Conservation (phyloP, 2,113 vertebrate species). For the cat (Felis catus) region F.catus_Fca126_mat1.0 CM031427.1:18283501-18284000, state of each 20-base stretch:
- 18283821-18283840: not conserved
- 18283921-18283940: not conserved
- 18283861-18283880: not conserved
- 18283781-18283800: not conserved
- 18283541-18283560: too few species aligned
- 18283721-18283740: not conserved
- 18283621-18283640: too few species aligned
- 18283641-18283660: too few species aligned
- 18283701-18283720: too few species aligned
- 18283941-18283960: not conserved
- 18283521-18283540: not conserved
- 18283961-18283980: not conserved
- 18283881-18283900: not conserved
- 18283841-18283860: not conserved
- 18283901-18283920: not conserved
- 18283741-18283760: not conserved
- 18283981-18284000: not conserved
- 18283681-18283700: too few species aligned
- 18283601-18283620: too few species aligned
- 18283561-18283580: too few species aligned
- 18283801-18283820: not conserved
- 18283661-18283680: too few species aligned
- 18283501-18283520: not conserved
- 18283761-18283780: not conserved
- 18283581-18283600: too few species aligned